Base-by-base conservation (phyloP, 1,140 invertebrate species). In the Macrobrachium rosenbergii region DNA sequence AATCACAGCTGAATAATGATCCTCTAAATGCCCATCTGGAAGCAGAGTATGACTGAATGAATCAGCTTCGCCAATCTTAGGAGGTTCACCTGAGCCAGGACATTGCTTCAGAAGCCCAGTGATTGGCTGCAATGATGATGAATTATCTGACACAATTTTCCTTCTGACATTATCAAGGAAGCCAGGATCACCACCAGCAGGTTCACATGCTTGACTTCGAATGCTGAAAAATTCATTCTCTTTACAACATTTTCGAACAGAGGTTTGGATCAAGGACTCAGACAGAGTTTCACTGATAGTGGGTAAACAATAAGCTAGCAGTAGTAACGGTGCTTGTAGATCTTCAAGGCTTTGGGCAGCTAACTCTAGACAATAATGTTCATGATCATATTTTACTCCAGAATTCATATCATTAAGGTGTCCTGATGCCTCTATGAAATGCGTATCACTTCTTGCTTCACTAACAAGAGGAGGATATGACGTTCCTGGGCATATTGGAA, bases 171-270 rank as follows among this genome's bases (percentile, higher is more conserved):
- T 23, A 6, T 78, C 75, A 10, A 21, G 21, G 21, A 85, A 85
- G 3, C 75, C 75, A 5, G 72, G n/a, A 52, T 69, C 62, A 17
- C 10, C n/a, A 11, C 62, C 69, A 23, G 43, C 84, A 17, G 23
- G 59, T 60, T 87, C 84, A 64, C 84, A 87, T 58, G 75, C 19
- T 79, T 87, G 84, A 23, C n/a, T 75, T 59, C 43, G 37, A 58
- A 82, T 10, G 78, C 84, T 87, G 84, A 87, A 87, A 58, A 81
- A 87, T 52, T 81, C 64, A n/a, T 75, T 10, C 3, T 23, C 11
- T 12, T 60, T 79, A 60, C 84, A 87, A 45, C 84, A 87, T 21
- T 87, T 87, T 28, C 84, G 60, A 28, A 82, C 84, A 52, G 52
- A 10, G 52, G 7, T 52, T 5, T 52, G 2, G 12, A 52, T 52